Percentiles rank a stretch among this genome's conserved stretches.
Evolutionary conservation across 2,113 vertebrate species (phyloP).

Genomic region (Ciconia boyciana): DNA sequence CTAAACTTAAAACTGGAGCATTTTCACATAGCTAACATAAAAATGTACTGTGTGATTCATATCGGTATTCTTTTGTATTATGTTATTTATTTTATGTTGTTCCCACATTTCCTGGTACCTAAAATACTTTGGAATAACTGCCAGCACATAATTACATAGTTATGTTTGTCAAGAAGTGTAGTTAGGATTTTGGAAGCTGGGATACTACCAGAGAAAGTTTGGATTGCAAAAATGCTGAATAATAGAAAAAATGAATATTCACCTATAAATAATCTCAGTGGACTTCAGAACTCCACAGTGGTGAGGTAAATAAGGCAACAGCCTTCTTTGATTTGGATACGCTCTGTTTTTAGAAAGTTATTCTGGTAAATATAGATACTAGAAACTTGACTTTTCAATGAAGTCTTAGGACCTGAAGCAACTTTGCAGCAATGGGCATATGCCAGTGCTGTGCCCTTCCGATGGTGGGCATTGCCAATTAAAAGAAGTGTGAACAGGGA

Average conservation of each 20-base stretch:
- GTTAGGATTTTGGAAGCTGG: neutral
- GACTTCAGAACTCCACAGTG: neutral
- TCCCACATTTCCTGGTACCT: neutral
- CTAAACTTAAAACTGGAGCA: neutral
- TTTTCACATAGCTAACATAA: neutral
- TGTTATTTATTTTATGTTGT: neutral
- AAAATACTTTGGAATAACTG: neutral
- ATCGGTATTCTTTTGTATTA: neutral
- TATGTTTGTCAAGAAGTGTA: neutral
- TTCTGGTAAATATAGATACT: neutral
- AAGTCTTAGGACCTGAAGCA: neutral
- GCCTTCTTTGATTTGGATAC: neutral
- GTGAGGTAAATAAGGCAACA: neutral
- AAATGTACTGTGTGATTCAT: neutral
- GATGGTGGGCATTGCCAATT: neutral
- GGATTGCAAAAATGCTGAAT: slow-evolving; percentile 1
- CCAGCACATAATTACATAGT: neutral
- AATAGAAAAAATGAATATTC: neutral
- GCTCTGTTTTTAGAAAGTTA: neutral
- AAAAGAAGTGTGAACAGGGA: neutral
- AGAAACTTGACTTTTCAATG: neutral
- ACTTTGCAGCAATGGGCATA: neutral
- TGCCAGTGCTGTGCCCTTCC: neutral
- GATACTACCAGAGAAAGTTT: neutral
- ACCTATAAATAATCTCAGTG: neutral